Percentiles rank a stretch among this genome's conserved stretches.
Conservation (phyloP, 2,113 vertebrate genomes). For the Muntiacus reevesi region DNA sequence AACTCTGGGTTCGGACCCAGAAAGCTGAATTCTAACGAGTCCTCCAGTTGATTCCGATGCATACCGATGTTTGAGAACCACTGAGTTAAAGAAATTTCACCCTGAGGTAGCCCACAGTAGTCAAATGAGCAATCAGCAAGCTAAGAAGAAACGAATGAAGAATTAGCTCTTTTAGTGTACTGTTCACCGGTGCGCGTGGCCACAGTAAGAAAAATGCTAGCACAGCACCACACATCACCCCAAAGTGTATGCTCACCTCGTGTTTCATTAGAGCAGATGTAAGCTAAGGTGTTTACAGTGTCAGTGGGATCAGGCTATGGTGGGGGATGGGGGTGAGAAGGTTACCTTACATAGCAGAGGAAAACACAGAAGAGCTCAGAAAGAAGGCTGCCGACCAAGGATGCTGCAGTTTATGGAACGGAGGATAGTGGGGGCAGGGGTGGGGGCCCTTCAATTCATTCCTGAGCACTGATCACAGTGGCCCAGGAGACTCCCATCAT, state of each 20-base stretch:
- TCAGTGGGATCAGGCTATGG: not conserved
- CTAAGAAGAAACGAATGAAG: not conserved
- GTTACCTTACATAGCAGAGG: not conserved
- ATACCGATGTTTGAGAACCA: not conserved
- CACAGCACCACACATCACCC: accelerated
- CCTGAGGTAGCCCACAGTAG: not conserved
- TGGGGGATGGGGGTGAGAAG: not conserved
- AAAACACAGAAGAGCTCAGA: not conserved
- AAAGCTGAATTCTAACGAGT: not conserved
- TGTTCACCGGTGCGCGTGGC: not conserved
- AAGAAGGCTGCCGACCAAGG: not conserved
- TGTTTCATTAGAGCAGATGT: not conserved
- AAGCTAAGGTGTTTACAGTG: not conserved
- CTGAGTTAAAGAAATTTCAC: not conserved
- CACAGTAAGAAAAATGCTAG: not conserved
- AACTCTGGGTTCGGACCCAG: not conserved
- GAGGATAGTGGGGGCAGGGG: not conserved
- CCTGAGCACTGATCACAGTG: not conserved
- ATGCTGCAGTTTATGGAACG: not conserved
- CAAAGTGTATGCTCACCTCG: not conserved
- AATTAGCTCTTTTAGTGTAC: not conserved
- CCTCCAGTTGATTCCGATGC: not conserved
- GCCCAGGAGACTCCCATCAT: not conserved
- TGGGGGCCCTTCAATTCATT: not conserved
- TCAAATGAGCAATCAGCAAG: not conserved